A percentile compares a stretch with the other conserved stretches of the same genome.
phyloP scores from a whole-genome alignment of 64 coral and sea anemone species.

The Montipora sp. region DNA sequence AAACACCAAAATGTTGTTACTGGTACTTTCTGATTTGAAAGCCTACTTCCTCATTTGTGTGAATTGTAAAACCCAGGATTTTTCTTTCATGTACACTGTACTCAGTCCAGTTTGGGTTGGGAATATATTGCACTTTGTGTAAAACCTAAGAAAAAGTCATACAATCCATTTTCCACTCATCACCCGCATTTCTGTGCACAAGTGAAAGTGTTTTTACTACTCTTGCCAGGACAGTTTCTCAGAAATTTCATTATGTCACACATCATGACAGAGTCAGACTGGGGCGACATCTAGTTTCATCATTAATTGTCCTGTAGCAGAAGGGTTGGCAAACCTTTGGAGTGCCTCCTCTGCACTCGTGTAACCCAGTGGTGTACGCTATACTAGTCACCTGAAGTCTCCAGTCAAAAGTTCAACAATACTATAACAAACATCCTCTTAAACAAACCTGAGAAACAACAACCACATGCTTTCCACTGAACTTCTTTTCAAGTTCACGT shows the following conservation, averaged over 20 bases:
- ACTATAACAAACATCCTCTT: too few species aligned
- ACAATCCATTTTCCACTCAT: too few species aligned
- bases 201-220: not conserved
- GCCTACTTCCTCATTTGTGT: too few species aligned
- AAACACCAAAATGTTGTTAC: too few species aligned
- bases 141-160: too few species aligned
- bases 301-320: conserved; percentile 9
- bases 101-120: too few species aligned
- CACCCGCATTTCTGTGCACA: not conserved
- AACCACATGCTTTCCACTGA: conserved; percentile 99
- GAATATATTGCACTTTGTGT: too few species aligned
- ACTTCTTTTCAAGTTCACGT: conserved; percentile 98
- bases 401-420: too few species aligned
- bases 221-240: not conserved
- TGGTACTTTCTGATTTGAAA: too few species aligned
- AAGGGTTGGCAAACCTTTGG: not conserved
- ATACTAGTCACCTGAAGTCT: not conserved
- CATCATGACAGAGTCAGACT: conserved; percentile 79
- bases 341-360: too few species aligned
- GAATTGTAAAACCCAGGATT: too few species aligned
- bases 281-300: conserved; percentile 63
- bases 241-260: conserved; percentile 33
- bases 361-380: not conserved
- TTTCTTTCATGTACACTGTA: too few species aligned
- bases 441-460: conserved; percentile 87